Evolutionary conservation across 2,113 vertebrate genomes (phyloP), one percentile per base, ranked within the genome.

Genomic region (Megaceryle maxima): DNA sequence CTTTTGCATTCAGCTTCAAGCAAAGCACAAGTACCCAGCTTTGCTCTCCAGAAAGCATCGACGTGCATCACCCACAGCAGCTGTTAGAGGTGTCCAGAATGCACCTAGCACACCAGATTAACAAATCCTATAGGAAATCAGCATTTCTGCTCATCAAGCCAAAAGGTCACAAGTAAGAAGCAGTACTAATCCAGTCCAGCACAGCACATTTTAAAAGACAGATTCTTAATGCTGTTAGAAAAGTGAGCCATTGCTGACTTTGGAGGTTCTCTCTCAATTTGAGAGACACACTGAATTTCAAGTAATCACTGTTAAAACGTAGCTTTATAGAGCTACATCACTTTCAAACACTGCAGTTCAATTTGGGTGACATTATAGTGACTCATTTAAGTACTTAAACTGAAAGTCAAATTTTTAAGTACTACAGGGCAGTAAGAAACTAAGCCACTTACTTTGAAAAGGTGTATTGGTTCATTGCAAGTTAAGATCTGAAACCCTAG

Each of bases 401-500:
- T 35, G 74, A 10, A 81, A 74, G 12, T 28, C 5, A 75, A n/a
- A 48, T 39, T 87, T 53, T 55, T 16, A 90, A 48, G n/a, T 21
- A 81, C 5, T 17, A 39, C 0, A 0, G 68, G 15, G 37, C 20
- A 79, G 41, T 13, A 87, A 59, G 57, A 90, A 95, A 79, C 35
- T 25, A 92, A 92, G 19, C 39, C 72, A 97, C 98, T 97, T 97
- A 99, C 99, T 98, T 98, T 99, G 94, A 98, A 99, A 44, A 99
- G 97, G 10, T 98, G 98, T 31, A 98, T 87, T 5, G 96, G 97
- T 91, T 99, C 98, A 60, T 96, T 97, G 94, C 97, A 98, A 26
- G 98, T 98, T 67, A 99, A 96, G 77, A 99, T 97, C 96, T 98
- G 98, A 97, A 98, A 99, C 11, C 95, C 98, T 94, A 99, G 96